Evolutionary conservation across 2,797 vertebrate genomes (phyloP), one percentile per base, ranked within the genome.

Genomic region (Todus mexicanus): DNA sequence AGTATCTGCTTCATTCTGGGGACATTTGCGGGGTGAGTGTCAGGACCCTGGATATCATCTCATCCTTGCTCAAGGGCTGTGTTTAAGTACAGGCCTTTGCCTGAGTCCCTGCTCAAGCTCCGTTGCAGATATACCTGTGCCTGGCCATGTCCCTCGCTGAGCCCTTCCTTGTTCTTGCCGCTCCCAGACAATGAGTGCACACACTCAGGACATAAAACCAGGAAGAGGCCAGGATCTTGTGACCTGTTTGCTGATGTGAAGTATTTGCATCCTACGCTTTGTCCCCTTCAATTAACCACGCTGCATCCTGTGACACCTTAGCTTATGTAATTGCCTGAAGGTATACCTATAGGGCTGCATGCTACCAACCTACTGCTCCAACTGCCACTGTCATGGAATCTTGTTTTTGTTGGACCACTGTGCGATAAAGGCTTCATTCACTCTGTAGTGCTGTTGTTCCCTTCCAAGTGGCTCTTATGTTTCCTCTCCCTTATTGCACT

Each of bases 381-480:
- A 92, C 63, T 70, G 33, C 37, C 60, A 45, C 17, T 22, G 59
- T n/a, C 1, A 0, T 31, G 89, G 87, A 86, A 89, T 84, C 43
- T 66, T 85, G 33, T 8, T 86, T 93, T 84, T 73, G 77, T 74
- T 73, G 88, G 48, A 84, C 16, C 0, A 0, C 53, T 48, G 43
- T 48, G 56, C 2, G 0, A 84, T 35, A 88, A 86, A 84, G 40
- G 53, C 37, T 84, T 89, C 71, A 93, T 92, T 96, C 80, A 61
- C 37, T 65, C 64, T 90, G 45, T 76, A 94, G 83, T 74, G 60
- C 64, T 88, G 48, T 82, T 96, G 77, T 79, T 95, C 92, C 42
- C 23, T 90, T 82, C 84, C 68, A 92, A 96, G 89, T 89, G 87
- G 80, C 80, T 89, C 74, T 93, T 84, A 31, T 76, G 53, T 92